Percentiles rank a stretch among this genome's conserved stretches.
These are phyloP conservation scores for Nannoperca obscura DNA, from an alignment of 2,797 vertebrate species.

Conservation along the genomic window DNA sequence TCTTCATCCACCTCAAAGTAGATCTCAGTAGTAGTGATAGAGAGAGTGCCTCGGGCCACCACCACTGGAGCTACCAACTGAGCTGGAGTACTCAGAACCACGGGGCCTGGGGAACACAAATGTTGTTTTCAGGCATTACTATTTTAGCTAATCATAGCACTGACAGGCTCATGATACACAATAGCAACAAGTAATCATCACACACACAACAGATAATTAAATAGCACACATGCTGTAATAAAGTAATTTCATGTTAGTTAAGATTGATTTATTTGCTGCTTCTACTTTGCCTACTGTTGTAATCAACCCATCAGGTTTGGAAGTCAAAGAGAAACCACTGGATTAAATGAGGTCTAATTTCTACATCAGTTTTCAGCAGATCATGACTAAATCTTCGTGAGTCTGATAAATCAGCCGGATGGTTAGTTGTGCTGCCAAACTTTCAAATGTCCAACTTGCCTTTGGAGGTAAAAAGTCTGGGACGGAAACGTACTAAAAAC, in stretches of 20 bases:
- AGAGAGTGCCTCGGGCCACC: conserved; percentile 96
- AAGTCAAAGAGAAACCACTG: neutral
- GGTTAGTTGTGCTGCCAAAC: conserved; percentile 77
- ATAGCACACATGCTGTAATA: neutral
- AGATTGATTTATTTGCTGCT: conserved; percentile 27
- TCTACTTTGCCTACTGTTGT: conserved; percentile 7
- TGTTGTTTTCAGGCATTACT: neutral
- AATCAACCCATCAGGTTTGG: conserved; percentile 4
- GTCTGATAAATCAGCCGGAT: conserved; percentile 39
- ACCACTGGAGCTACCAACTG: conserved; percentile 97
- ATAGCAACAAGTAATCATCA: conserved; percentile 24
- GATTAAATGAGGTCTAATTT: conserved; percentile 33
- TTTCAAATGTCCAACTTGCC: conserved; percentile 89
- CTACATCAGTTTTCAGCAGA: conserved; percentile 41
- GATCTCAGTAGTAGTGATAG: conserved; percentile 98
- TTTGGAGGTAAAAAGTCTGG: conserved; percentile 93
- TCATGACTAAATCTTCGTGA: conserved; percentile 25
- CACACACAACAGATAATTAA: conserved; percentile 18
- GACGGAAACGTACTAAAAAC: conserved; percentile 91
- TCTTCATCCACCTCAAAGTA: conserved; percentile 99
- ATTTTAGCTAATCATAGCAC: neutral
- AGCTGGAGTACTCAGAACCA: conserved; percentile 96
- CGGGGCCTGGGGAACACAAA: conserved; percentile 86
- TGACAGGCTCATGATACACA: neutral
- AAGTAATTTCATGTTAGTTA: conserved; percentile 47